Percentiles rank a stretch among this genome's conserved stretches.
Evolutionary conservation across 2,113 vertebrate genomes (phyloP).

Genomic region (Silurus asotus): DNA sequence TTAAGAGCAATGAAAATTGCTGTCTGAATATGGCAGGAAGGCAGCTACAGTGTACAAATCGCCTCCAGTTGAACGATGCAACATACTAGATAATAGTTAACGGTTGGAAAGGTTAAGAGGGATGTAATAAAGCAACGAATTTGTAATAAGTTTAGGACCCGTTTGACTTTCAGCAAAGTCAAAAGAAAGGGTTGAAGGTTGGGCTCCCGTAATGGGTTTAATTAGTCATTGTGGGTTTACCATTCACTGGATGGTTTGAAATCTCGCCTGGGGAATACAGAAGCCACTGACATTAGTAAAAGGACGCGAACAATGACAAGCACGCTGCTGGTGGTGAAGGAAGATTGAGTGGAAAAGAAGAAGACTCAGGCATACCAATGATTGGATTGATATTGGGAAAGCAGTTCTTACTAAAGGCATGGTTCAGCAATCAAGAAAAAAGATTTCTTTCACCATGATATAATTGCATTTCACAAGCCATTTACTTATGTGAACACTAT

Average conservation of each 20-base stretch:
- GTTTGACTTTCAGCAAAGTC: constrained; percentile 42
- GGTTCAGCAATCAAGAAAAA: constrained; percentile 26
- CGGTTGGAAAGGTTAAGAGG: background rate
- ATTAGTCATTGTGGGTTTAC: constrained; percentile 47
- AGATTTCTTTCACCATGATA: constrained; percentile 18
- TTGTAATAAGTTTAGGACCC: background rate
- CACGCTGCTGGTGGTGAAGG: background rate
- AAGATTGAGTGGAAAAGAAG: constrained; percentile 22
- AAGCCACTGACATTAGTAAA: constrained; percentile 7
- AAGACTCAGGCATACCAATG: constrained; percentile 1
- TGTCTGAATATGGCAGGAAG: constrained; percentile 5
- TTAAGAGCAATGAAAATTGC: background rate
- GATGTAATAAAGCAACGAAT: background rate
- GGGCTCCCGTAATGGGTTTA: constrained; percentile 44
- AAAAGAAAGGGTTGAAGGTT: background rate
- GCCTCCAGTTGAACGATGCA: background rate
- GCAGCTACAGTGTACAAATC: background rate
- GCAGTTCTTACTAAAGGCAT: constrained; percentile 23
- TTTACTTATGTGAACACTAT: background rate
- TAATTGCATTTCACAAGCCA: constrained; percentile 40
- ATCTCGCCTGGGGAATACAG: constrained; percentile 15
- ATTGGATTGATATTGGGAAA: background rate
- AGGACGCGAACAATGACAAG: constrained; percentile 41
- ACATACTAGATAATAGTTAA: background rate
- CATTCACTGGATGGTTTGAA: constrained; percentile 25